Percentiles rank a stretch among this genome's conserved stretches.
Evolutionary conservation across 2,888 invertebrate species (phyloP).

Genomic region (Junonia oenone): DNA sequence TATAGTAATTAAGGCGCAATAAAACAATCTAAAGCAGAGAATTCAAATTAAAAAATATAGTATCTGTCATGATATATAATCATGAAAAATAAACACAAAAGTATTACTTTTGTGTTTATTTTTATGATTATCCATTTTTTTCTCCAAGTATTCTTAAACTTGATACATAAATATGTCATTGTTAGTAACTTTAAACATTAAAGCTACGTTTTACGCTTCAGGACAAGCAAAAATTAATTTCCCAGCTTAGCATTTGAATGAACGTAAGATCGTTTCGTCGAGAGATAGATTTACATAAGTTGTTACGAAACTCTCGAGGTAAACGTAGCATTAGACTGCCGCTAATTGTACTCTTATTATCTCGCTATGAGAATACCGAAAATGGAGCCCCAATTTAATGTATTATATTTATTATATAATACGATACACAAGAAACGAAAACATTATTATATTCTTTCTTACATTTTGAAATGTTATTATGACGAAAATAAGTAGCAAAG

Average conservation of each 20-base stretch:
- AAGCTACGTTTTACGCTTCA: conserved; percentile 4
- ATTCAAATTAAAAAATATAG: too few species aligned
- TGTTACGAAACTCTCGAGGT: conserved; percentile 38
- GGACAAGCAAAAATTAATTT: conserved; percentile 30
- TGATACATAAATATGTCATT: not conserved
- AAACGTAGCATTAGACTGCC: conserved; percentile 34
- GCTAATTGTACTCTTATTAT: conserved; percentile 33
- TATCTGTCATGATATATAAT: too few species aligned
- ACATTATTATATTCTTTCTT: not conserved
- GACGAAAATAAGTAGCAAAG: too few species aligned
- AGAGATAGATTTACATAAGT: conserved; percentile 50
- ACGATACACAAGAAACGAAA: not conserved
- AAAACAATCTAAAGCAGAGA: too few species aligned
- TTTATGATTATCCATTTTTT: not conserved
- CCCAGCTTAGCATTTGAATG: conserved; percentile 31
- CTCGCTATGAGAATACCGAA: not conserved
- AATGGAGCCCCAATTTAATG: not conserved
- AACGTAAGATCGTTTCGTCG: conserved; percentile 40
- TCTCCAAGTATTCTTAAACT: not conserved
- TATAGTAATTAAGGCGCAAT: too few species aligned
- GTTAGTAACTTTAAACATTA: conserved; percentile 1
- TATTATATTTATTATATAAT: not conserved
- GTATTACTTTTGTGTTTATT: not conserved
- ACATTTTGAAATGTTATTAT: not conserved
- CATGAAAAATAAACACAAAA: too few species aligned